These are phyloP conservation scores for Morone saxatilis DNA, from an alignment of 2,113 vertebrate species.

Conservation along the genomic window DNA sequence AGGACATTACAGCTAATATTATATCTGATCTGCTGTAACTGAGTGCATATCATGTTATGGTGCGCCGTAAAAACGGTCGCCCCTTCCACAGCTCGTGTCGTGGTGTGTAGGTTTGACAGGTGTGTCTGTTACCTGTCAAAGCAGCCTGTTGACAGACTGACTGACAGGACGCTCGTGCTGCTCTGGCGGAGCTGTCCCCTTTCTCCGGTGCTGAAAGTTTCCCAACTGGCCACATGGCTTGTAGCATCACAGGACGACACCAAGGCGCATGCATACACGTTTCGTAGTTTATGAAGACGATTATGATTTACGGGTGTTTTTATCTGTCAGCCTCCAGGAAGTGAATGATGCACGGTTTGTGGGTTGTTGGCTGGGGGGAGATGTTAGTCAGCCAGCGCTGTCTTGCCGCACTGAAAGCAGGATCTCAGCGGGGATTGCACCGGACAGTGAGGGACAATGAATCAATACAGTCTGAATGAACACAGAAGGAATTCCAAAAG, in stretches of 20 bases:
- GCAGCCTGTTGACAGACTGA: constrained; percentile 66
- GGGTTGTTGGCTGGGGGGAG: no score
- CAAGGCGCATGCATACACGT: not conserved
- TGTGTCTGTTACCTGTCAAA: constrained; percentile 52
- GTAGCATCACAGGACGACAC: constrained; percentile 10
- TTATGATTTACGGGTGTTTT: constrained; percentile 6
- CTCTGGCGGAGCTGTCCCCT: constrained; percentile 75
- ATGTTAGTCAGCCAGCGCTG: not conserved
- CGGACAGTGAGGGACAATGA: constrained; percentile 38
- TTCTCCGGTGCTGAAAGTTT: constrained; percentile 84
- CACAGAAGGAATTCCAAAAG: constrained; percentile 1
- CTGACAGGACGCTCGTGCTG: constrained; percentile 36
- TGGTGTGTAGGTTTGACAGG: constrained; percentile 27
- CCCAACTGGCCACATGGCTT: constrained; percentile 35
- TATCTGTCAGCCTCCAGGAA: not conserved
- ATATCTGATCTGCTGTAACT: not conserved
- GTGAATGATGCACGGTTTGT: not conserved
- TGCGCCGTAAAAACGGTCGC: not conserved
- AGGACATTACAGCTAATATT: not conserved
- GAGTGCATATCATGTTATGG: not conserved
- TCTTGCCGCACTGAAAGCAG: constrained; percentile 17
- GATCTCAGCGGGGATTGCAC: constrained; percentile 36
- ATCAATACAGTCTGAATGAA: constrained; percentile 34
- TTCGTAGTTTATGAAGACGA: not conserved
- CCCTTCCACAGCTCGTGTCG: not conserved